A percentile compares a stretch with the other conserved stretches of the same genome.
These are phyloP conservation scores for Laticauda laticaudata DNA, from an alignment of 2,113 vertebrate species.

Conservation along the genomic window DNA sequence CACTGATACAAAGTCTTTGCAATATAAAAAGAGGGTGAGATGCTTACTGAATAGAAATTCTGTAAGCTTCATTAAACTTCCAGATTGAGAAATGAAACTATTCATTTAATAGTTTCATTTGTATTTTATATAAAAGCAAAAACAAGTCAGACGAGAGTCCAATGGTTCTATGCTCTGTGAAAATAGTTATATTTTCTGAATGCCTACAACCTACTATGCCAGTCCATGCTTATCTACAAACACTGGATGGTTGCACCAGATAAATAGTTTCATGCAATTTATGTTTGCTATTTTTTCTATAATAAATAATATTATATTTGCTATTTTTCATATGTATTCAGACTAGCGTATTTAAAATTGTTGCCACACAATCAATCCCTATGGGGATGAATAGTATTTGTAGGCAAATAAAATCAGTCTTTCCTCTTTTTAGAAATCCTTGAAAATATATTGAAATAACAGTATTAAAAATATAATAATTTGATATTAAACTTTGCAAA, in stretches of 20 bases:
- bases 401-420: background rate
- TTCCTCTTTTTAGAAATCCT: constrained; percentile 28
- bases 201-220: background rate
- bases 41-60: background rate
- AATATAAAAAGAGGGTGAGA: background rate
- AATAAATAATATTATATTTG: too few species aligned
- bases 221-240: background rate
- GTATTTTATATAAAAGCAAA: background rate
- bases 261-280: background rate
- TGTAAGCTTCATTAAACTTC: background rate
- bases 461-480: constrained; percentile 40
- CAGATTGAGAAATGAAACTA: background rate
- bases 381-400: background rate
- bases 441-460: background rate
- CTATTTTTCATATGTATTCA: constrained; percentile 23
- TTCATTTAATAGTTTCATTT: background rate
- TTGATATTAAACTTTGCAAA: constrained; percentile 15
- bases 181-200: background rate
- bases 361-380: background rate
- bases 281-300: background rate
- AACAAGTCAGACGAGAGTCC: background rate
- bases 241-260: background rate
- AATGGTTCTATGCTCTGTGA: background rate
- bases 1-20: background rate
- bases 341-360: background rate